A percentile compares a stretch with the other conserved stretches of the same genome.
Conservation (phyloP, 2,888 invertebrate species). For the Andrena camellia region DNA sequence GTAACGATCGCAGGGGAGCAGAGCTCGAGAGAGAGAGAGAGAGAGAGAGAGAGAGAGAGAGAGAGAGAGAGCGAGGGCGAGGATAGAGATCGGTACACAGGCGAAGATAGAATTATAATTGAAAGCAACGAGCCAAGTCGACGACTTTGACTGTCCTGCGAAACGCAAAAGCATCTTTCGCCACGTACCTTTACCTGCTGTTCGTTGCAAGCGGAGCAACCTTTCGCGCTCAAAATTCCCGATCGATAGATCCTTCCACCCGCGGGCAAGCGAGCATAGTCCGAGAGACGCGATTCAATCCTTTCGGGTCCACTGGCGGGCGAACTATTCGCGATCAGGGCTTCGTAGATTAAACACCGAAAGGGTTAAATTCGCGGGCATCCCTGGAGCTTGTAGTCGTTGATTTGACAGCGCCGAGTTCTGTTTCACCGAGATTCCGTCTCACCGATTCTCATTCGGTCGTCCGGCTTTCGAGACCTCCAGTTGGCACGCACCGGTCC, state of each 20-base stretch:
- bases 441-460: neutral
- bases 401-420: neutral
- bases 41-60: neutral
- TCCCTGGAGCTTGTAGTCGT: neutral
- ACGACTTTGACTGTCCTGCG: neutral
- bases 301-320: neutral
- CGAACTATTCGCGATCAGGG: too few relatives aligned
- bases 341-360: neutral
- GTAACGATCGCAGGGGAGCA: constrained; percentile 18
- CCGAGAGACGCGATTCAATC: neutral
- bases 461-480: neutral
- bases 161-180: neutral
- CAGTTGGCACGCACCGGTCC: neutral
- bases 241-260: neutral
- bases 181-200: neutral
- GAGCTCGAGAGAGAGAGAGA: neutral
- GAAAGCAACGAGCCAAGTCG: neutral
- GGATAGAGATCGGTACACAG: neutral
- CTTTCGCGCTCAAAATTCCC: neutral
- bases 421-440: constrained; percentile 9
- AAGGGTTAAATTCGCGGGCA: neutral
- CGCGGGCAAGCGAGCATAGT: neutral
- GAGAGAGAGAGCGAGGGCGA: neutral
- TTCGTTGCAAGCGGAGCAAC: constrained; percentile 10
- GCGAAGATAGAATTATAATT: neutral